Evolutionary conservation across 2,797 vertebrate species (phyloP).

Genomic region (Trichosurus vulpecula): DNA sequence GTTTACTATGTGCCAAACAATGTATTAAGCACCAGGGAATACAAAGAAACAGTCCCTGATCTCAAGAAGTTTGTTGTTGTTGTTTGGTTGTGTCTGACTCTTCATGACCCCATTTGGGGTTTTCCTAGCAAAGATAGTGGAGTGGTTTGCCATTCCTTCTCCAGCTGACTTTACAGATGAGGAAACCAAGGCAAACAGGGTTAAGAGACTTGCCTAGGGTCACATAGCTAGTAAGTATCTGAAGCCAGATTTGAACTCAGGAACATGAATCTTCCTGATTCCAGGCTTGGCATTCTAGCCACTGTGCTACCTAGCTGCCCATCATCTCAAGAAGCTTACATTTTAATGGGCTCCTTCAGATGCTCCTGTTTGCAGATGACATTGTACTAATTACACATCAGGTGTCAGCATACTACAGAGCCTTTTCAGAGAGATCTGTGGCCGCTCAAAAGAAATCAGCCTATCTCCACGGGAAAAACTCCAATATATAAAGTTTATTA

Average conservation of each 20-base stretch:
- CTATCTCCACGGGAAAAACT: neutral
- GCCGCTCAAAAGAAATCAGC: neutral
- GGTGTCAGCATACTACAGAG: neutral
- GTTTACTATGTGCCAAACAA: neutral
- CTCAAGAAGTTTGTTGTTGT: neutral
- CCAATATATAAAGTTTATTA: neutral
- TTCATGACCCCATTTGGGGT: neutral
- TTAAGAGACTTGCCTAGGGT: neutral
- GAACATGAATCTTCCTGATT: too few relatives aligned
- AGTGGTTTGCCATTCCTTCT: neutral
- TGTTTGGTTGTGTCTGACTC: neutral
- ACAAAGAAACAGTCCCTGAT: neutral
- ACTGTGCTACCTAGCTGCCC: neutral
- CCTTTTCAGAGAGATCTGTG: neutral
- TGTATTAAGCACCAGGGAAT: neutral
- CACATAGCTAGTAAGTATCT: neutral
- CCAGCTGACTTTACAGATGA: neutral
- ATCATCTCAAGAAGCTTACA: neutral
- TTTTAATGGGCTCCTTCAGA: neutral
- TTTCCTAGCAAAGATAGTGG: neutral
- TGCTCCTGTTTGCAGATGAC: neutral
- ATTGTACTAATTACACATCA: neutral
- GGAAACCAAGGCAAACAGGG: neutral
- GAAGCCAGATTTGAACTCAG: neutral
- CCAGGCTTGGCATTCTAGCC: neutral